These are phyloP conservation scores for Atherinosoma microstoma DNA, from an alignment of 2,797 vertebrate species.

Conservation along the genomic window DNA sequence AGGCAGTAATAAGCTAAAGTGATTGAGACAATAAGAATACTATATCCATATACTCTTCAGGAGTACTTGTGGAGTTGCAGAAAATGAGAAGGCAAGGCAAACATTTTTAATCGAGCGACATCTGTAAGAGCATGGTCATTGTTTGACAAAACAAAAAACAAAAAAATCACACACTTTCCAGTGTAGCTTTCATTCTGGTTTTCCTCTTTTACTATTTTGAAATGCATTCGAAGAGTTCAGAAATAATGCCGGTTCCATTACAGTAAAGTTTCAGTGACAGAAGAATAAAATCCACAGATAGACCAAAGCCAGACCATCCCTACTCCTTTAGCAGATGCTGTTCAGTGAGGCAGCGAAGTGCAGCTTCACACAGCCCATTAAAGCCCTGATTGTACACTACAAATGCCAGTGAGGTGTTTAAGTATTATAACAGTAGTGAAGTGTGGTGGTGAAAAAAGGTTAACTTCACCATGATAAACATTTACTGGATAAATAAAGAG, in stretches of 20 bases:
- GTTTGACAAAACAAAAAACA: background rate
- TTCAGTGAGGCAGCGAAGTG: background rate
- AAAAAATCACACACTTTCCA: slow-evolving; percentile 6
- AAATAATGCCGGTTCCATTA: slow-evolving; percentile 33
- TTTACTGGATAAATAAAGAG: slow-evolving; percentile 32
- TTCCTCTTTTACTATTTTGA: slow-evolving; percentile 26
- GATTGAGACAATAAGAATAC: background rate
- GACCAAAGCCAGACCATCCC: background rate
- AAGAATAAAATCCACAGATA: too few species aligned
- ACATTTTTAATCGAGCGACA: slow-evolving; percentile 11
- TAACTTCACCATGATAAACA: slow-evolving; percentile 32
- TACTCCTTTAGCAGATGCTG: slow-evolving; percentile 10
- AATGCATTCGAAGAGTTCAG: slow-evolving; percentile 13
- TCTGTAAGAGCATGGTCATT: slow-evolving; percentile 6
- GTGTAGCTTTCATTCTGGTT: slow-evolving; percentile 33
- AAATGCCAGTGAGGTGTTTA: slow-evolving; percentile 31
- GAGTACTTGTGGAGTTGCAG: background rate
- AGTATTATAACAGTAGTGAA: slow-evolving; percentile 17
- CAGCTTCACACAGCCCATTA: slow-evolving; percentile 12
- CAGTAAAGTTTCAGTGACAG: background rate
- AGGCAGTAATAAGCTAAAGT: background rate
- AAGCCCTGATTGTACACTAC: background rate
- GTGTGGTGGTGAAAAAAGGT: slow-evolving; percentile 25
- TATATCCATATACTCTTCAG: background rate
- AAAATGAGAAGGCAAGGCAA: background rate